Base-by-base conservation (phyloP, 2,113 vertebrate genomes). In the Synodontis membranacea region DNA sequence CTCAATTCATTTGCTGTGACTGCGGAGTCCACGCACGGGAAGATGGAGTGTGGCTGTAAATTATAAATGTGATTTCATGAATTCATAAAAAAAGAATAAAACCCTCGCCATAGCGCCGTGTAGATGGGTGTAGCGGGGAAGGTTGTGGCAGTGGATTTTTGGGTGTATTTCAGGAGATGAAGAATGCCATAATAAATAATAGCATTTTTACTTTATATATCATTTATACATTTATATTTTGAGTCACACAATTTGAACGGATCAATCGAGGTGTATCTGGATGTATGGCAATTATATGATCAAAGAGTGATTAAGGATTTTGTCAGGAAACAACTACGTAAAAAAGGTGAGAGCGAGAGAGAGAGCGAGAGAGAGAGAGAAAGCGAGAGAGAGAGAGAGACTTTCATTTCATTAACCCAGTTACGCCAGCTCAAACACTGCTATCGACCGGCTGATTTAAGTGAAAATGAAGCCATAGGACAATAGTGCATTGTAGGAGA, bases 11-110 rank as follows among this genome's bases (percentile, higher is more conserved):
- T 83, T 66, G 62, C 39, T 48, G 82, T 76, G 82, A 46, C 44
- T 64, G 68, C 66, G 60, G 84, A 88, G 80, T 86, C 58, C 46
- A 76, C 39, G 25, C 70, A 80, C 9, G 10, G 34, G n/a, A n/a
- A n/a, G 39, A 80, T 50, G n/a, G 72, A 50, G 21, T 8, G 46
- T 25, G 5, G 34, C 52, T 19, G 48, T 90, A 84, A 80, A 89
- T 90, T 88, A 89, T 90, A 78, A 86, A 89, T 89, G 81, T 86
- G 68, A 88, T 78, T 87, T 80, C 52, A 39, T 39, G 52, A 82
- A 86, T 83, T 82, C 5, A 62, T 72, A 52, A 89, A 81, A 84
- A 46, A 37, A 50, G 14, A 19, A 82, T 72, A 42, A 72, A 68
- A 68, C 19, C 58, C 25, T 23, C 25, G 31, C 37, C 58, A 48